These are phyloP conservation scores for Pseudolaguvia tuberculata DNA, from an alignment of 2,113 vertebrate genomes.

Conservation along the genomic window DNA sequence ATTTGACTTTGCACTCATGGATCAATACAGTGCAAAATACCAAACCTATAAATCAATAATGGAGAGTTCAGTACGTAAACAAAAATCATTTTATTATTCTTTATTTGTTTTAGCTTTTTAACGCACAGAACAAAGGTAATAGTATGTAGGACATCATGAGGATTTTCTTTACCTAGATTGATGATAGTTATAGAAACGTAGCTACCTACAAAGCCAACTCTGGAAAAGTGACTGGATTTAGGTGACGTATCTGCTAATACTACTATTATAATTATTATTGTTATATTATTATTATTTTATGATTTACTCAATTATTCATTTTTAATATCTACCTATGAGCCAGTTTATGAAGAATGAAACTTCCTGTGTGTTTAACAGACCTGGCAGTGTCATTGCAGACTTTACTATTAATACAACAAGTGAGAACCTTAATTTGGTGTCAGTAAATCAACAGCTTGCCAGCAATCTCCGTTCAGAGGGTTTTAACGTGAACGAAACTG, in stretches of 20 bases:
- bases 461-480: not conserved
- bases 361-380: conserved; percentile 13
- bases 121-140: too few relatives aligned
- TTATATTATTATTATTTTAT: not conserved
- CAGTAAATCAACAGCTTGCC: not conserved
- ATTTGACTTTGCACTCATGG: conserved; percentile 23
- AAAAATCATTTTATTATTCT: not conserved
- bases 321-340: not conserved
- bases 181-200: not conserved
- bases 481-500: not conserved
- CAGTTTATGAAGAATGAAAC: too few relatives aligned
- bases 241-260: not conserved
- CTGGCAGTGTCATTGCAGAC: conserved; percentile 36
- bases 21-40: conserved; percentile 13
- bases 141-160: not conserved
- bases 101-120: not conserved
- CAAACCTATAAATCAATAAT: conserved; percentile 13
- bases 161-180: conserved; percentile 18
- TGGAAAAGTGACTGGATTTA: conserved; percentile 21
- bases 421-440: not conserved
- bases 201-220: conserved; percentile 1
- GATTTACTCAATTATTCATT: not conserved
- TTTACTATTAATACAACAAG: conserved; percentile 19
- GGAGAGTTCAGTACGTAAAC: conserved; percentile 29
- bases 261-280: not conserved